Evolutionary conservation across 23 tunicate genomes (phyloP).

Genomic region (Styela clava): DNA sequence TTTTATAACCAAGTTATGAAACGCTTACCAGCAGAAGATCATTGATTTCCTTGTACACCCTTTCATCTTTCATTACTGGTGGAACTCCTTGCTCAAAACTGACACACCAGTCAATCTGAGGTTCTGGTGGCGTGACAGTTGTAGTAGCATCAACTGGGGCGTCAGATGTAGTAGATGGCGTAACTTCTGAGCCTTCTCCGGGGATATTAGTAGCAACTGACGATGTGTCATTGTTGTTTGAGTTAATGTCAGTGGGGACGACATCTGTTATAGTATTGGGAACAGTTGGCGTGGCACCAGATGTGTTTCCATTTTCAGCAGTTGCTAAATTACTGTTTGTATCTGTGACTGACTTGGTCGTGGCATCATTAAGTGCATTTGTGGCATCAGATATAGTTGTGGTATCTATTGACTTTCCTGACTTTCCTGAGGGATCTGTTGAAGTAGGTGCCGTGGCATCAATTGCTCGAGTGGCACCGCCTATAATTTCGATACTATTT

Average conservation of each 20-base stretch:
- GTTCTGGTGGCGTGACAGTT: not conserved
- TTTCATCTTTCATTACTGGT: slow-evolving; percentile 27
- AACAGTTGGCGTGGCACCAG: not conserved
- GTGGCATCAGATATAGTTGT: not conserved
- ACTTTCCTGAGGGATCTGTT: not conserved
- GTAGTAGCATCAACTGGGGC: not conserved
- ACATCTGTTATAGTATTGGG: too few species aligned
- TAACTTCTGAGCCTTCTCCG: not conserved
- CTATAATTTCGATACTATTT: not conserved
- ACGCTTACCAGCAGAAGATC: slow-evolving; percentile 36
- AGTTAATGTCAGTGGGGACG: not conserved
- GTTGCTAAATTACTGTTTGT: not conserved
- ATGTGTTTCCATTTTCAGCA: not conserved
- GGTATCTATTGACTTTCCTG: not conserved
- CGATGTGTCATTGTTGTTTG: not conserved
- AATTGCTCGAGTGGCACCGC: not conserved
- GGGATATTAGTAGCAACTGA: not conserved
- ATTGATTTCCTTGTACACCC: slow-evolving; percentile 38
- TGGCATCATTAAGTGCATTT: not conserved
- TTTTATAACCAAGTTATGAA: too few species aligned
- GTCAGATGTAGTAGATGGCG: not conserved
- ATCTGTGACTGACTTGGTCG: not conserved
- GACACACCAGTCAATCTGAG: slow-evolving; percentile 33
- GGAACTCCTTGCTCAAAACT: slow-evolving; percentile 52
- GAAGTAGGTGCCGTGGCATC: not conserved